Evolutionary conservation across 2,113 vertebrate species (phyloP), one percentile per base, ranked within the genome.

Genomic region (Hippopotamus amphibius): DNA sequence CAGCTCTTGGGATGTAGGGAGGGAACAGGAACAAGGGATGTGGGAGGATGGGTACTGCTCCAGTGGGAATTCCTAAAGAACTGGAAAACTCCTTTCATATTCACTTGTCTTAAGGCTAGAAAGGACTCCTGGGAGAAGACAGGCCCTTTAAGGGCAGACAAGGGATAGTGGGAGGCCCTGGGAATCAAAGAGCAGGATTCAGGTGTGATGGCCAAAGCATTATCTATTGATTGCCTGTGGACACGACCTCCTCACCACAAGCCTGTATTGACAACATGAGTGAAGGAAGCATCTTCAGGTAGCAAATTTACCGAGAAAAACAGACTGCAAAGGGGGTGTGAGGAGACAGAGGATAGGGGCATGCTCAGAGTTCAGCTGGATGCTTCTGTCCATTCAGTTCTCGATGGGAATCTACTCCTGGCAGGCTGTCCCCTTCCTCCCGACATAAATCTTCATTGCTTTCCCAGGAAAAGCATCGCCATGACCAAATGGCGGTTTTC

Each of bases 401-500:
- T 14, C 95, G 93, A 88, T 24, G 85, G 6, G 33, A 95, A 57
- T 66, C 43, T 69, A 3, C 68, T 87, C 16, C 80, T 94, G 59
- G 74, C 48, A 46, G 0, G 43, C 59, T 66, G 30, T 0, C 3
- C 28, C 88, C 95, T 83, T 88, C 91, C 88, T 94, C 63, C 92
- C 3, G 13, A 41, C 69, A 61, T 89, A 71, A 93, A 92, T 96
- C 97, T 95, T 61, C 53, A 43, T 90, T 74, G n/a, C 33, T 61
- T 97, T 90, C 11, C 6, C 43, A 95, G 96, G 33, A 77, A 90
- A 53, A 63, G 86, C 4, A 84, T 93, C 68, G 21, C 96, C 79
- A 83, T 91, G 85, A 84, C 90, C 89, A 98, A 98, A 93, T 3
- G 4, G 68, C 6, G 7, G 46, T 97, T 98, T 98, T 96, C 87